Percentiles rank a stretch among this genome's conserved stretches.
phyloP scores from a whole-genome alignment of 2,888 invertebrate genomes.

The Lasioglossum calceatum region DNA sequence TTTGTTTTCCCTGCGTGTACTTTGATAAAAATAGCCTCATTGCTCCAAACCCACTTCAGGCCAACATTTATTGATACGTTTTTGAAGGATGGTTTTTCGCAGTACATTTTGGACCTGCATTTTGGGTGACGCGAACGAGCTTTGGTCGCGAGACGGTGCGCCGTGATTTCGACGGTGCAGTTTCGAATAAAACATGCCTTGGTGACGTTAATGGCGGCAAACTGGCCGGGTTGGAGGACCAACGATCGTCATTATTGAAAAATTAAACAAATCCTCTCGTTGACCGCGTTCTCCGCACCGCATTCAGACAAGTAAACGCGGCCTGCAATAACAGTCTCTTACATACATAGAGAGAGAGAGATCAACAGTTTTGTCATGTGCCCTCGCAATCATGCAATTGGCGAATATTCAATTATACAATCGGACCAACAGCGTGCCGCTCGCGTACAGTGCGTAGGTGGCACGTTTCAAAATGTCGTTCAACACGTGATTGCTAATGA shows the following conservation, averaged over 20 bases:
- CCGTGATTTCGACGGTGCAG: background rate
- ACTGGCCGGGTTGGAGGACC: constrained; percentile 25
- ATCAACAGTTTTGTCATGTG: constrained; percentile 79
- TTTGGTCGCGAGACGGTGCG: background rate
- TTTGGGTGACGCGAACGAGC: background rate
- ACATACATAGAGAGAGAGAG: constrained; percentile 53
- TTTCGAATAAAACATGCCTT: constrained; percentile 14
- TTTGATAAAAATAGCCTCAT: no score
- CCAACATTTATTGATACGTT: no score
- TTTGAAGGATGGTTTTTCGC: no score
- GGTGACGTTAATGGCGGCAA: constrained; percentile 21
- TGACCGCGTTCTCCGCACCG: constrained; percentile 58
- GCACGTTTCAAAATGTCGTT: constrained; percentile 62
- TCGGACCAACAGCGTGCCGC: constrained; percentile 77
- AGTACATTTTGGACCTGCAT: background rate
- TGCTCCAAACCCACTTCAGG: no score
- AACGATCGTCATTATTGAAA: constrained; percentile 57
- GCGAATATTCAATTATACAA: constrained; percentile 83
- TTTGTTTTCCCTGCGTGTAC: no score
- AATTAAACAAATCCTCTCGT: constrained; percentile 61
- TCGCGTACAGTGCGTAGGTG: constrained; percentile 52
- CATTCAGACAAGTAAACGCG: constrained; percentile 52
- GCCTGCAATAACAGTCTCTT: constrained; percentile 43
- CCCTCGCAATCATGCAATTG: constrained; percentile 82
- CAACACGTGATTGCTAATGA: constrained; percentile 60